Evolutionary conservation across 2,113 vertebrate species (phyloP), one percentile per base, ranked within the genome.

Genomic region (Stictonetta naevosa): DNA sequence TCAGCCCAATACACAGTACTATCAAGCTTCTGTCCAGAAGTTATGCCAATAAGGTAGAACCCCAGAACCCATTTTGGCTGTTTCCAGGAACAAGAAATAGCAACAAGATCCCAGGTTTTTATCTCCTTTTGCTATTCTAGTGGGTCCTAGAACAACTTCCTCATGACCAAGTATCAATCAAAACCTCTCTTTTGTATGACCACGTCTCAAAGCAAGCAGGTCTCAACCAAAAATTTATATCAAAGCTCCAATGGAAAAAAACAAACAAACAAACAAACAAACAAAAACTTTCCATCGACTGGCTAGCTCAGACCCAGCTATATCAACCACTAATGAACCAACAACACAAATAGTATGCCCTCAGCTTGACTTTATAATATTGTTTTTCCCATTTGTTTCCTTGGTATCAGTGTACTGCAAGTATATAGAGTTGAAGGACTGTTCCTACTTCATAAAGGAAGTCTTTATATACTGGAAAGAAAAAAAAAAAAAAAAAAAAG

Each of bases 341-440:
- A 33, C 10, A 62, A 4, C 3, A 46, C 21, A 53, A 11, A 3
- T 58, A 2, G 0, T 17, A 9, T 7, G 6, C 3, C 2, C 7
- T 80, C 19, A 42, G 0, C 8, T 46, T 83, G 13, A 18, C 13
- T 74, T 28, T 81, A 26, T 13, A 48, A 62, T 8, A 34, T 1
- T 1, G 0, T 38, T 83, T 80, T 80, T 5, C 8, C 3, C 13
- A 13, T 60, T 69, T 69, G n/a, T 58, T 18, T 86, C 3, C 0
- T 46, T 71, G 17, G 2, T 3, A 2, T 60, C 31, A 69, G 7
- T 10, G 5, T 46, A 25, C 16, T 78, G 17, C 15, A 74, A 13
- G 44, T 28, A 44, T 14, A 11, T 8, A 76, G 11, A 81, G 8
- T 5, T 55, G 18, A 66, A 48, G 15, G 50, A 38, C 5, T 52